These are phyloP conservation scores for Sparidentex hasta DNA, from an alignment of 2,797 vertebrate species.

Conservation along the genomic window DNA sequence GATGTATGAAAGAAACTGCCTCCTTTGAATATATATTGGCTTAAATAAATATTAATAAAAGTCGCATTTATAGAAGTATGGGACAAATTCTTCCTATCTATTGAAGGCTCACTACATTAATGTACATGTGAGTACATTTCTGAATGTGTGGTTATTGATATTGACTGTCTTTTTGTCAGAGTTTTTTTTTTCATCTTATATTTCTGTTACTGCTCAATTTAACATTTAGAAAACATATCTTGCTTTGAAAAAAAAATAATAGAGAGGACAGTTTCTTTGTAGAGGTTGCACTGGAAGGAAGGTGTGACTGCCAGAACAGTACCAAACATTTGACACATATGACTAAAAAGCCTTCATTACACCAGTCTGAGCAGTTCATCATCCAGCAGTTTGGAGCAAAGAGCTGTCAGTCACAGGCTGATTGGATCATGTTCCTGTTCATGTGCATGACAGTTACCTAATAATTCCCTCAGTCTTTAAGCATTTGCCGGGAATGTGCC, in stretches of 20 bases:
- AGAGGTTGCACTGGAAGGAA: not conserved
- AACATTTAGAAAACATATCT: not conserved
- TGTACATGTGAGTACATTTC: too few species aligned
- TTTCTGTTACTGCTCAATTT: not conserved
- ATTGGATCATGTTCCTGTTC: constrained; percentile 25
- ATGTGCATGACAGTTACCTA: constrained; percentile 25
- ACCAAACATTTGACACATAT: not conserved
- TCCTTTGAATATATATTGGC: too few species aligned
- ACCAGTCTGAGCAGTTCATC: constrained; percentile 9
- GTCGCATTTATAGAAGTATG: too few species aligned
- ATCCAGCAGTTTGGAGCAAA: constrained; percentile 19
- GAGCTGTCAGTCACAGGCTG: constrained; percentile 29
- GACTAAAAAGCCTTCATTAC: constrained; percentile 7
- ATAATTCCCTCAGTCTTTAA: not conserved
- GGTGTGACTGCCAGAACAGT: not conserved
- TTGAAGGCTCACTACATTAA: too few species aligned
- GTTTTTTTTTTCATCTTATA: not conserved
- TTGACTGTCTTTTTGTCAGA: too few species aligned
- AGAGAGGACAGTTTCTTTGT: not conserved
- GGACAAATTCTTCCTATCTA: too few species aligned
- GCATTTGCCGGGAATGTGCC: not conserved
- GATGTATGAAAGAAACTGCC: too few species aligned
- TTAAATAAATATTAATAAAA: too few species aligned
- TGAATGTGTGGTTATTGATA: too few species aligned
- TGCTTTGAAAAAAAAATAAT: not conserved